phyloP scores from a whole-genome alignment of 2,113 vertebrate genomes.

The Parus major region DNA sequence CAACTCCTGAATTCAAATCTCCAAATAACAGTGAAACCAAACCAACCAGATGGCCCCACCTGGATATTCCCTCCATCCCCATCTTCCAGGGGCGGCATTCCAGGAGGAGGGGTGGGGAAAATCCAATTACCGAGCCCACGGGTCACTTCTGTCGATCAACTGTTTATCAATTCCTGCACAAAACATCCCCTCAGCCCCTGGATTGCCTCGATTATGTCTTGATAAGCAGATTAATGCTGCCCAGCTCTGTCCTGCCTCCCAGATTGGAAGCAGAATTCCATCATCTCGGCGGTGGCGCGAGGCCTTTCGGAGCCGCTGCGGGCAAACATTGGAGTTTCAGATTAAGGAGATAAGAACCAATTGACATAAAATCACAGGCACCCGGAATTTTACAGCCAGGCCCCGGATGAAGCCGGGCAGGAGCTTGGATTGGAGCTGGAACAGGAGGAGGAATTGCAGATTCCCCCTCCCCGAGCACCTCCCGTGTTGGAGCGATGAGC shows the following conservation, averaged over 20 bases:
- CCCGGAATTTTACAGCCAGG: background rate
- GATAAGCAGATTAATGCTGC: background rate
- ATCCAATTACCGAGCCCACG: rapidly evolving
- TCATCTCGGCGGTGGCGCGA: background rate
- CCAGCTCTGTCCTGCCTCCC: background rate
- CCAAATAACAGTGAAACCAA: rapidly evolving
- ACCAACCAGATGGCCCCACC: rapidly evolving
- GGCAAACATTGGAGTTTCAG: constrained; percentile 49
- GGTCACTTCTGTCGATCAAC: rapidly evolving
- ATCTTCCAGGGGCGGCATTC: rapidly evolving
- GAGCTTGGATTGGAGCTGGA: background rate
- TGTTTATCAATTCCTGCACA: background rate
- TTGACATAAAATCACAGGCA: background rate
- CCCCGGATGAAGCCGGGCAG: background rate
- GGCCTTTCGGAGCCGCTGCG: background rate
- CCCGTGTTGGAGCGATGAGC: background rate
- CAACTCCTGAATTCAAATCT: rapidly evolving
- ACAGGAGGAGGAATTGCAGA: background rate
- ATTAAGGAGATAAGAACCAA: constrained; percentile 28
- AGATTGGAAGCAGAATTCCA: background rate
- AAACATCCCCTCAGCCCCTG: background rate
- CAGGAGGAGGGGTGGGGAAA: background rate
- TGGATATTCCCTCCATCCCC: background rate
- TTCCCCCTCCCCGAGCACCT: background rate
- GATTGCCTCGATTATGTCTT: background rate